Evolutionary conservation across 2,888 invertebrate species (phyloP).

Genomic region (Nasonovia ribisnigri): DNA sequence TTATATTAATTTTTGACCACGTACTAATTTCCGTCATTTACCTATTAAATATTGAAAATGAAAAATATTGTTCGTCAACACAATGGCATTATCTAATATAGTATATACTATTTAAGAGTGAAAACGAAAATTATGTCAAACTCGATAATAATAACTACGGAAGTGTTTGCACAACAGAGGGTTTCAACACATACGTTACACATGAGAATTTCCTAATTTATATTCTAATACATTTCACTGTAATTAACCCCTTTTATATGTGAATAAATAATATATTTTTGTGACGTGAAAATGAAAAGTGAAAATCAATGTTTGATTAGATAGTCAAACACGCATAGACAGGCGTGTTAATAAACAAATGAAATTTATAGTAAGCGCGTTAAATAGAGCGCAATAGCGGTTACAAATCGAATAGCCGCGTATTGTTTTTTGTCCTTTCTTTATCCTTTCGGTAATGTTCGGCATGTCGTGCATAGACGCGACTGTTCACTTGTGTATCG

Average conservation of each 20-base stretch:
- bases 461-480: conserved; percentile 51
- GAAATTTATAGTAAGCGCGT: conserved; percentile 53
- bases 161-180: conserved; percentile 19
- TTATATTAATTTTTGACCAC: background rate
- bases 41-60: background rate
- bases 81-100: background rate
- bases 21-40: background rate
- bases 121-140: conserved; percentile 28
- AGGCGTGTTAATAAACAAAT: conserved; percentile 53
- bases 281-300: conserved; percentile 59
- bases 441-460: conserved; percentile 56
- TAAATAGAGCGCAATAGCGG: conserved; percentile 62
- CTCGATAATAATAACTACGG: background rate
- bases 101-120: conserved; percentile 29
- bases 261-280: background rate
- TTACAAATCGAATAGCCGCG: conserved; percentile 56
- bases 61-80: background rate
- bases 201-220: conserved; percentile 37
- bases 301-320: conserved; percentile 52
- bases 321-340: conserved; percentile 30
- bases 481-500: conserved; percentile 35
- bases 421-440: conserved; percentile 51
- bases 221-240: conserved; percentile 10
- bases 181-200: conserved; percentile 6
- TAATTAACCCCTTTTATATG: background rate